Base-by-base conservation (phyloP, 23 tunicate genomes). In the Phallusia fumigata region DNA sequence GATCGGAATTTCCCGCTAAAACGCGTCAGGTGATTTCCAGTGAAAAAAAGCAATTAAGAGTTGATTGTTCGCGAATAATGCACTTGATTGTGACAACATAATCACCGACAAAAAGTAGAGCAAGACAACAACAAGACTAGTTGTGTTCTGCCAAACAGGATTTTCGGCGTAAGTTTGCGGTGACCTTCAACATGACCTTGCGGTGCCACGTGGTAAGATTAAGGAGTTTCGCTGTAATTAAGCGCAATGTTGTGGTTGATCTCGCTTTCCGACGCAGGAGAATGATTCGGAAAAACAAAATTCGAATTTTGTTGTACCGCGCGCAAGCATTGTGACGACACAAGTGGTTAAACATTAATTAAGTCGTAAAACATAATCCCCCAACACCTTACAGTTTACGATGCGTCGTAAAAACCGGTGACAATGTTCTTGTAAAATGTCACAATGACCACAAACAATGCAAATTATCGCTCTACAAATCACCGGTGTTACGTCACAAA, bases 41-140 rank as follows among this genome's bases (percentile, higher is more conserved):
- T 16, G 69, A 58, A 58, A 22, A 21, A 58, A 21, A 6, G 69
- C 69, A 58, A 58, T 22, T 24, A 21, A 58, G 69, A 22, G 28
- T 58, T 58, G 69, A 58, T 58, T 58, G 26, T 58, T 24, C 69
- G 11, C 69, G 15, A 58, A 24, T 16, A 58, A 58, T 3, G 47
- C 69, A 21, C 69, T 58, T 13, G 69, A 58, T 58, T 58, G 69
- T 58, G 69, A 58, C 69, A 58, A 58, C 69, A 58, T 58, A 58
- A 58, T 58, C 28, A 58, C 69, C 3, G 69, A 21, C 69, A 58
- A 58, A 22, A 58, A 24, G 3, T 58, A 16, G 28, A 58, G 28
- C 69, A 13, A 58, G 28, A 24, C 69, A 58, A 58, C 18, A 51
- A 51, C 18, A 51, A 51, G 18, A 51, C 18, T 51, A 51, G 18